phyloP scores from a whole-genome alignment of 2,113 vertebrate genomes.

The Ailuropoda melanoleuca region DNA sequence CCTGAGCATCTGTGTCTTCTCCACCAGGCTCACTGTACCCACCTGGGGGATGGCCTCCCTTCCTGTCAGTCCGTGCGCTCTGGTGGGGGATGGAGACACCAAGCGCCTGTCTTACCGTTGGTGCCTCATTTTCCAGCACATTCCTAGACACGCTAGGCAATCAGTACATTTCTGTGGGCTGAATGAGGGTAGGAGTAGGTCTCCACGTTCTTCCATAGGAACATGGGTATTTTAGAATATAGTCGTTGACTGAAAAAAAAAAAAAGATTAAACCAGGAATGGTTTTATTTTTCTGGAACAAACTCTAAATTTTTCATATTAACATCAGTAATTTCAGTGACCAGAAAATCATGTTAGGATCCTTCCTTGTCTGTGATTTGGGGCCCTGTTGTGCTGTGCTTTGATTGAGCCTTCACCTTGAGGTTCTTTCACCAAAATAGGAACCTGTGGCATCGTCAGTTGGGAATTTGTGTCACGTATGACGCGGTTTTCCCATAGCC shows the following conservation, averaged over 20 bases:
- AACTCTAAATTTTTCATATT: not conserved
- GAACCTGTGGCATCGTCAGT: not conserved
- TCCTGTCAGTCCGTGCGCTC: fast-evolving
- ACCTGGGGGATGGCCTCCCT: not conserved
- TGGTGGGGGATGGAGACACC: not conserved
- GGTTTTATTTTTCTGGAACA: not conserved
- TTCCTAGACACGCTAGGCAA: not conserved
- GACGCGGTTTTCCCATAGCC: not conserved
- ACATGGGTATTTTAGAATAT: not conserved
- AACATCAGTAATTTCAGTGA: not conserved
- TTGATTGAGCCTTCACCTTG: not conserved
- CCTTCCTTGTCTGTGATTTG: not conserved
- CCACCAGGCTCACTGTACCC: not conserved
- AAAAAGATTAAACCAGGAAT: not conserved
- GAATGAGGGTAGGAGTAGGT: not conserved
- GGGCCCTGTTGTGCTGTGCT: not conserved
- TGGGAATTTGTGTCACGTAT: not conserved
- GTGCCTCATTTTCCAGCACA: not conserved
- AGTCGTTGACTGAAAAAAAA: not conserved
- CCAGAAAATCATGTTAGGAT: not conserved
- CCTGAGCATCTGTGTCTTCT: not conserved
- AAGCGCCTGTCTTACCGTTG: not conserved
- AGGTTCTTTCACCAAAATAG: not conserved
- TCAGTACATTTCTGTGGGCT: not conserved
- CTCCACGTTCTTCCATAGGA: not conserved